Evolutionary conservation across 2,797 vertebrate genomes (phyloP).

Genomic region (Spatula versicolor): DNA sequence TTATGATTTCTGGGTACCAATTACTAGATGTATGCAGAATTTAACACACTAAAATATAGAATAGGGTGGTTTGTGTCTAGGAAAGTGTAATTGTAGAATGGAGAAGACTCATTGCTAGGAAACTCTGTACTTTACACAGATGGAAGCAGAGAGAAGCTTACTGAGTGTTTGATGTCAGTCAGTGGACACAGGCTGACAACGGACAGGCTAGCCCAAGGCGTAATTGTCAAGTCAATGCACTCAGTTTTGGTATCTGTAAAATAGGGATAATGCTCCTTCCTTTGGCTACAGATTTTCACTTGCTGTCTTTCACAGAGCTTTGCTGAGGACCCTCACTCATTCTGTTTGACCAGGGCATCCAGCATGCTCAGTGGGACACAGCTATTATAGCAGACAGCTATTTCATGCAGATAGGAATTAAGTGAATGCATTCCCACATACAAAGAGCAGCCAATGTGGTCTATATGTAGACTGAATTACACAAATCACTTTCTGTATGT

Average conservation of each 20-base stretch:
- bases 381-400: not conserved
- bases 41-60: not conserved
- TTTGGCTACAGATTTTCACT: not conserved
- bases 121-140: not conserved
- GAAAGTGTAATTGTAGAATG: not conserved
- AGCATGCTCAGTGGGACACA: not conserved
- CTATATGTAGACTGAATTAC: not conserved
- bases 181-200: not conserved
- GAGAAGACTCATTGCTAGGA: not conserved
- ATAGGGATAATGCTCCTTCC: not conserved
- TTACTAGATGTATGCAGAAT: not conserved
- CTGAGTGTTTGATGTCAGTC: not conserved
- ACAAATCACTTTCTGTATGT: not conserved
- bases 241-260: not conserved
- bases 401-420: not conserved
- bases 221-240: not conserved
- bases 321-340: not conserved
- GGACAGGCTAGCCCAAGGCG: not conserved
- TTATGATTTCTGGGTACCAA: not conserved
- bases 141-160: not conserved
- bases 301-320: not conserved
- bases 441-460: not conserved
- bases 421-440: not conserved
- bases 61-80: not conserved
- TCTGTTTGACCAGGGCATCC: not conserved